Percentiles rank a stretch among this genome's conserved stretches.
These are phyloP conservation scores for Zaprionus bogoriensis DNA, from an alignment of 2,888 invertebrate species.

Conservation along the genomic window DNA sequence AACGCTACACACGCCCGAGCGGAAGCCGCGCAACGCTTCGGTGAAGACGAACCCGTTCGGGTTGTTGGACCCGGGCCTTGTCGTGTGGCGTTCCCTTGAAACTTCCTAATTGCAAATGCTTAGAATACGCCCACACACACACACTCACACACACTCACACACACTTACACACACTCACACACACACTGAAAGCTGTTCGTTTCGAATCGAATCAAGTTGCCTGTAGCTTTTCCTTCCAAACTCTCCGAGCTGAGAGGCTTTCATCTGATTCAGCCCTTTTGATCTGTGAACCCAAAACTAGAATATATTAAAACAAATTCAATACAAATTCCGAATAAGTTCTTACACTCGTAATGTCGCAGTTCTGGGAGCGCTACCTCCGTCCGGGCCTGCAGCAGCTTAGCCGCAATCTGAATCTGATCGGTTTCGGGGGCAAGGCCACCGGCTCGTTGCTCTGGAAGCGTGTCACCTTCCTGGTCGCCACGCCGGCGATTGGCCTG, in stretches of 20 bases:
- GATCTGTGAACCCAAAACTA: conserved; percentile 6
- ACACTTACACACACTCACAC: neutral
- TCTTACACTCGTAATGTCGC: conserved; percentile 26
- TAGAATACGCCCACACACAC: neutral
- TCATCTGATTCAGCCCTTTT: too few relatives aligned
- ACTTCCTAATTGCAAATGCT: conserved; percentile 58
- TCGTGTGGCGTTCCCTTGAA: conserved; percentile 57
- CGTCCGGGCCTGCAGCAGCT: conserved; percentile 15
- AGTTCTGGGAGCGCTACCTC: conserved; percentile 41
- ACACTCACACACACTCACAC: neutral
- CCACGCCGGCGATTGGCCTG: conserved; percentile 88
- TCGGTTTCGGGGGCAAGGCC: neutral
- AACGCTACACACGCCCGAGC: neutral
- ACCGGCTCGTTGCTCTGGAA: conserved; percentile 88
- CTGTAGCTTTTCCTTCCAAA: conserved; percentile 1
- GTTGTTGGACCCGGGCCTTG: conserved; percentile 37
- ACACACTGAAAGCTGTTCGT: too few relatives aligned
- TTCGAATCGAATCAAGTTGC: conserved; percentile 29
- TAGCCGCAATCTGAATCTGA: conserved; percentile 1
- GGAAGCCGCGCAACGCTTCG: too few relatives aligned
- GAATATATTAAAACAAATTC: conserved; percentile 3
- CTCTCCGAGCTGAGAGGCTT: neutral
- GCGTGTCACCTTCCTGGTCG: conserved; percentile 88
- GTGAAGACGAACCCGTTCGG: too few relatives aligned
- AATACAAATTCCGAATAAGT: conserved; percentile 25